These are phyloP conservation scores for Strongylocentrotus purpuratus DNA, from an alignment of 35 echinoderm and acorn worm species.

Conservation along the genomic window DNA sequence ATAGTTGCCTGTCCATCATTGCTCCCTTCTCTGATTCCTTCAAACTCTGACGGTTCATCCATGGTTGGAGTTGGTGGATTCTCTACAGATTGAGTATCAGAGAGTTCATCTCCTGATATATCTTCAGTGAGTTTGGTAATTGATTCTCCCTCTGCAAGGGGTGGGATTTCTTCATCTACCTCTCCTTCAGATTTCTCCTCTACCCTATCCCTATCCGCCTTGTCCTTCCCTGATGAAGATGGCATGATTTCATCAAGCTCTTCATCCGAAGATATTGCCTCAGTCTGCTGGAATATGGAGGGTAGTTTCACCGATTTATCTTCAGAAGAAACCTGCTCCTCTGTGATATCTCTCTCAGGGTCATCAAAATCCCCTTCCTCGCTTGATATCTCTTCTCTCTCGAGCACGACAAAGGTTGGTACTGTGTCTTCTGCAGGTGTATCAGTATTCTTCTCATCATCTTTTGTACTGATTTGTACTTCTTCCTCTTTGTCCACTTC, in stretches of 20 bases:
- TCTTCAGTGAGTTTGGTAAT: constrained; percentile 24
- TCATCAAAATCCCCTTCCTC: constrained; percentile 15
- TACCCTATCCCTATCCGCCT: neutral
- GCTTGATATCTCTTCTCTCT: constrained; percentile 37
- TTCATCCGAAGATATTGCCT: constrained; percentile 30
- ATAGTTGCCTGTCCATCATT: constrained; percentile 38
- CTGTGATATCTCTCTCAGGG: neutral
- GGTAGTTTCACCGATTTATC: neutral
- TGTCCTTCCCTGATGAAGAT: neutral
- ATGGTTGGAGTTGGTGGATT: constrained; percentile 43
- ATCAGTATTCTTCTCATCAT: neutral
- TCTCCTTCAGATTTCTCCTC: constrained; percentile 21
- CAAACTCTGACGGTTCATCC: constrained; percentile 46
- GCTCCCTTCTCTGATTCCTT: constrained; percentile 20
- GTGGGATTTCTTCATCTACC: neutral
- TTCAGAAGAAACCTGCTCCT: neutral
- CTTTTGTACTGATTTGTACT: neutral
- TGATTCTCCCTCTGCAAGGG: neutral
- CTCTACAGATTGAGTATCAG: neutral
- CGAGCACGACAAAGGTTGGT: neutral
- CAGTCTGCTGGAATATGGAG: constrained; percentile 42
- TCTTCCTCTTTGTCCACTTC: neutral
- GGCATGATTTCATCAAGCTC: constrained; percentile 23
- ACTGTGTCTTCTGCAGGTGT: neutral
- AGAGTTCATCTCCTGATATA: constrained; percentile 34